These are phyloP conservation scores for Euschistus heros DNA, from an alignment of 1,140 invertebrate species.

Conservation along the genomic window DNA sequence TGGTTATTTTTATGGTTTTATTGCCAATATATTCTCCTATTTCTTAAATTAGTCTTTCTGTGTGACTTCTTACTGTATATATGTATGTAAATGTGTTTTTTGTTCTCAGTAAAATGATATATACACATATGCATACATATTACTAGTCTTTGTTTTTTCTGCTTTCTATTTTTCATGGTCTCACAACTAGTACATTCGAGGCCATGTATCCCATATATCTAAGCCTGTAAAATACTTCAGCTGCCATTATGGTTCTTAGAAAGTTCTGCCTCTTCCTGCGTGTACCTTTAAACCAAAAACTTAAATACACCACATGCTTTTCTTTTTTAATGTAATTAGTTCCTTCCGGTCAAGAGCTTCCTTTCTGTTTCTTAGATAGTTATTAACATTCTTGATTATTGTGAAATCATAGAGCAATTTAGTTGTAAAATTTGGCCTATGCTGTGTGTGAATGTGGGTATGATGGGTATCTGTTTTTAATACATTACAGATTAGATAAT, in stretches of 20 bases:
- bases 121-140: too few species aligned
- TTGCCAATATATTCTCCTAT: neutral
- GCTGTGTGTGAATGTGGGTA: too few species aligned
- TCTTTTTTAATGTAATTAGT: neutral
- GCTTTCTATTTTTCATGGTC: constrained; percentile 3
- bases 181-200: neutral
- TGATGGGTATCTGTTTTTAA: too few species aligned
- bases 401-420: too few species aligned
- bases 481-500: too few species aligned
- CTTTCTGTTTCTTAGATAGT: neutral
- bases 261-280: constrained; percentile 1
- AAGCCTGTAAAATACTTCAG: neutral
- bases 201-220: neutral
- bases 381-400: neutral
- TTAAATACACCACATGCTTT: neutral
- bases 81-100: neutral
- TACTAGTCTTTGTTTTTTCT: neutral
- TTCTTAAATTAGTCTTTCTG: constrained; percentile 2
- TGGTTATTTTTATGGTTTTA: neutral
- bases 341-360: neutral
- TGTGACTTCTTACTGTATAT: neutral
- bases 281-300: neutral
- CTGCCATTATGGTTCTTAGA: neutral
- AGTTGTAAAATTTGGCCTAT: too few species aligned
- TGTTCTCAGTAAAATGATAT: too few species aligned